Percentiles rank a stretch among this genome's conserved stretches.
phyloP scores from a whole-genome alignment of 2,797 vertebrate species.

The Peromyscus nudipes region DNA sequence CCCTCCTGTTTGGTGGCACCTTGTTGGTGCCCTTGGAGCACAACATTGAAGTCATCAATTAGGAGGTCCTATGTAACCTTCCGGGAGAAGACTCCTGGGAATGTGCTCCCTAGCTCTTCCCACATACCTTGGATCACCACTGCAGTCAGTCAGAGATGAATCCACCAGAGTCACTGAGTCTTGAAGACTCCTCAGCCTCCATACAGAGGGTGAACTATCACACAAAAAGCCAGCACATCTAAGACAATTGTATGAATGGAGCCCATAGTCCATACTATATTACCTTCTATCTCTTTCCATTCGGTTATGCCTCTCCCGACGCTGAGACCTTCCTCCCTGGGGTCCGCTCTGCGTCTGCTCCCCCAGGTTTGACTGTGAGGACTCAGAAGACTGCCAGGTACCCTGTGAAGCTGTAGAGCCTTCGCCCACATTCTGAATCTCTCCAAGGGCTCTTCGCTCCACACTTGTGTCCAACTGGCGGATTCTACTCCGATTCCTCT shows the following conservation, averaged over 20 bases:
- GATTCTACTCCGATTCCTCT: slow-evolving; percentile 80
- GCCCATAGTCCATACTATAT: not conserved
- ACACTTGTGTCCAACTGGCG: slow-evolving; percentile 79
- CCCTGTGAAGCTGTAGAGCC: slow-evolving; percentile 57
- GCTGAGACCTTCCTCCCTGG: slow-evolving; percentile 87
- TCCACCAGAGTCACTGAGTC: not conserved
- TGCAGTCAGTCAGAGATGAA: not conserved
- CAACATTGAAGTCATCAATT: not conserved
- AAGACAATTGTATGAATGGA: rapidly evolving
- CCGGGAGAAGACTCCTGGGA: too few relatives aligned
- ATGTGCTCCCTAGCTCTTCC: not conserved
- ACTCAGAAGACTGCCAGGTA: slow-evolving; percentile 76
- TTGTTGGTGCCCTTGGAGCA: rapidly evolving
- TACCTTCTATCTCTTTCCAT: slow-evolving; percentile 92
- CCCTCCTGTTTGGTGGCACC: not conserved
- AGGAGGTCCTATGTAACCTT: too few relatives aligned
- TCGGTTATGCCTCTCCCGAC: slow-evolving; percentile 94
- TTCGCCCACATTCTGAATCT: slow-evolving; percentile 85
- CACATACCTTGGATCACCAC: not conserved
- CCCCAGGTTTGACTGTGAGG: slow-evolving; percentile 76
- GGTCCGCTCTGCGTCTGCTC: slow-evolving; percentile 77
- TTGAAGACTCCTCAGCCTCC: not conserved
- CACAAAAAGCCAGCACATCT: not conserved
- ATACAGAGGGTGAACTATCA: rapidly evolving
- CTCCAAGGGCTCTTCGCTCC: slow-evolving; percentile 85